Percentiles rank a stretch among this genome's conserved stretches.
Conservation (phyloP, 2,888 invertebrate species). For the Nomada ruficornis region DNA sequence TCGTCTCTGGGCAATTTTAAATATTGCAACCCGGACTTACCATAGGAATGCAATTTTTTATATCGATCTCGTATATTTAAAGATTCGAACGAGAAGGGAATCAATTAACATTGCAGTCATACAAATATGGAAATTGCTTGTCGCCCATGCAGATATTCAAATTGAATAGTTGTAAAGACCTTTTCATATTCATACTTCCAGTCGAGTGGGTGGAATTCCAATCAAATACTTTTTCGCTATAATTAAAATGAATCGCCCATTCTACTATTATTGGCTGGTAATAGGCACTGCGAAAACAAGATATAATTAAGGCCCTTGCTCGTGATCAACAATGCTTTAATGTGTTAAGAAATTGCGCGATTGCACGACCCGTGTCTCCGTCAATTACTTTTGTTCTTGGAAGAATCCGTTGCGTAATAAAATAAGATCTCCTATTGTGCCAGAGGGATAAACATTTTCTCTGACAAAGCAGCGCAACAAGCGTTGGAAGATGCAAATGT, state of each 20-base stretch:
- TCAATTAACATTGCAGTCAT: background rate
- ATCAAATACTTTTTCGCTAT: slow-evolving; percentile 23
- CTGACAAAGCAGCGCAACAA: background rate
- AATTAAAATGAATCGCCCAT: slow-evolving; percentile 34
- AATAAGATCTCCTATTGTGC: background rate
- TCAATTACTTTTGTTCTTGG: background rate
- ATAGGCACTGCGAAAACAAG: slow-evolving; percentile 6
- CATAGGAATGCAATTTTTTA: too few species aligned
- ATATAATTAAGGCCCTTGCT: slow-evolving; percentile 19
- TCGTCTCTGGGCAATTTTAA: too few species aligned
- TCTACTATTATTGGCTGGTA: slow-evolving; percentile 19
- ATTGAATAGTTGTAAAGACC: slow-evolving; percentile 3
- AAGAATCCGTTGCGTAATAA: background rate
- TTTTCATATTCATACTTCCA: background rate
- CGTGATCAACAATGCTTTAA: background rate
- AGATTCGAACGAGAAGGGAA: background rate
- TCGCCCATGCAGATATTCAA: background rate
- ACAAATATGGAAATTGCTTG: background rate
- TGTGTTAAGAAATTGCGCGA: background rate
- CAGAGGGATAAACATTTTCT: background rate
- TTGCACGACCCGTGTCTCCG: background rate
- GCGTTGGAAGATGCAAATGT: background rate
- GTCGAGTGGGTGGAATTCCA: slow-evolving; percentile 19
- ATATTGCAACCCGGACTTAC: too few species aligned
- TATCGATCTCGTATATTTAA: background rate